phyloP scores from a whole-genome alignment of 2,797 vertebrate genomes.

The Rhynchotus rufescens region DNA sequence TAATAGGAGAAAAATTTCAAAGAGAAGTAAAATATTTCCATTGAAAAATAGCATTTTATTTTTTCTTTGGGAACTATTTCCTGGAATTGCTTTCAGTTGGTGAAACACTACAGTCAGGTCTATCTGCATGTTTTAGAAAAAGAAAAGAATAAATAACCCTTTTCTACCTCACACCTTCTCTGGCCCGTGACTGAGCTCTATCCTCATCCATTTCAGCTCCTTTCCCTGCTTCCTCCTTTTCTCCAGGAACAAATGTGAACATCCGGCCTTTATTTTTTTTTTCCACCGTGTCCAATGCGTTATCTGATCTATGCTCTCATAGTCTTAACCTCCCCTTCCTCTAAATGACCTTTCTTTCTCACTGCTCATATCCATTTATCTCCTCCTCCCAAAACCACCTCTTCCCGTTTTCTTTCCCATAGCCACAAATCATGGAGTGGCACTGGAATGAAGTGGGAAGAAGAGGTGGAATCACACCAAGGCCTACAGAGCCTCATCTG shows the following conservation, averaged over 20 bases:
- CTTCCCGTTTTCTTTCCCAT: constrained; percentile 19
- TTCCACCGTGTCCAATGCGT: not conserved
- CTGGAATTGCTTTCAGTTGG: constrained; percentile 27
- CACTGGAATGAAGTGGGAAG: not conserved
- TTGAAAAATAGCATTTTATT: not conserved
- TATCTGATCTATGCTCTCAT: constrained; percentile 14
- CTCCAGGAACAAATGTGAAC: constrained; percentile 48
- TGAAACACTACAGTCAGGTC: constrained; percentile 22
- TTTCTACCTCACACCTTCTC: not conserved
- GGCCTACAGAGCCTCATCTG: not conserved
- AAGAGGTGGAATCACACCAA: not conserved
- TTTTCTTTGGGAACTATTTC: constrained; percentile 14
- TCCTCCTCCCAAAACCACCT: constrained; percentile 1
- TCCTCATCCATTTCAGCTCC: constrained; percentile 8
- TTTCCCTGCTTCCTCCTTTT: constrained; percentile 54
- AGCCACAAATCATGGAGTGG: fast-evolving
- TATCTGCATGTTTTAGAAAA: constrained; percentile 43
- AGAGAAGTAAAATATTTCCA: constrained; percentile 37
- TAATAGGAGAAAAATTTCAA: constrained; percentile 37
- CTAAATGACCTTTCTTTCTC: not conserved
- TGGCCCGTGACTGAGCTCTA: constrained; percentile 3
- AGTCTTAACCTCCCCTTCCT: constrained; percentile 50
- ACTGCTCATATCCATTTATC: not conserved
- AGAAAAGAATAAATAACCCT: not conserved
- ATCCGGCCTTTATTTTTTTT: constrained; percentile 33